Conservation (phyloP, 1,140 invertebrate genomes). For the Samia ricini region DNA sequence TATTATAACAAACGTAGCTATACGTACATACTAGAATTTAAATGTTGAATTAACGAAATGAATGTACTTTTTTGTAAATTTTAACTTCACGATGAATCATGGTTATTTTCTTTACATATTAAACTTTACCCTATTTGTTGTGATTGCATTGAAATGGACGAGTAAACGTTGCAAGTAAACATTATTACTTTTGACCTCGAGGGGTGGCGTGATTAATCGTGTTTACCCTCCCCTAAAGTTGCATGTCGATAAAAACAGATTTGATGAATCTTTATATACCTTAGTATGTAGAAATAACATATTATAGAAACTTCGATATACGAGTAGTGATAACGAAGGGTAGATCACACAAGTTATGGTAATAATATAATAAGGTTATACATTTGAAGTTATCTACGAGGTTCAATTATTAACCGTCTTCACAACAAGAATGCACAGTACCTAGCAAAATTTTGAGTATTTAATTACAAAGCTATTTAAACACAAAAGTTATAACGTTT, state of each 20-base stretch:
- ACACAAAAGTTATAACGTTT: too few species aligned
- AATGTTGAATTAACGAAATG: not conserved
- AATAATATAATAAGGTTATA: too few species aligned
- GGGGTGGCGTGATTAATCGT: constrained; percentile 6
- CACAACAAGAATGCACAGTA: too few species aligned
- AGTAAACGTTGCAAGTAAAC: not conserved
- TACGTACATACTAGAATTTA: not conserved
- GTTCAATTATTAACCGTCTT: too few species aligned
- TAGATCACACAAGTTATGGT: not conserved
- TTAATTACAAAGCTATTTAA: too few species aligned
- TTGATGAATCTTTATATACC: constrained; percentile 5
- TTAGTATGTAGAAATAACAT: not conserved
- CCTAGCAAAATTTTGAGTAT: too few species aligned
- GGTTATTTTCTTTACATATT: not conserved
- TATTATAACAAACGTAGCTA: not conserved
- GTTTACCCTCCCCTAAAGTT: constrained; percentile 8
- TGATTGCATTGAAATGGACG: not conserved
- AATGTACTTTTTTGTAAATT: not conserved
- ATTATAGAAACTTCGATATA: not conserved
- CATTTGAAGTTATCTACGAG: too few species aligned
- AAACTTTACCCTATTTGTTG: not conserved
- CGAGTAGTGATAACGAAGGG: not conserved
- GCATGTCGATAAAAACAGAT: constrained; percentile 7
- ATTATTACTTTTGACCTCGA: not conserved
- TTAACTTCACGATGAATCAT: not conserved